Conservation (phyloP, 64 coral and sea anemone species). For the Montipora efflorescens region DNA sequence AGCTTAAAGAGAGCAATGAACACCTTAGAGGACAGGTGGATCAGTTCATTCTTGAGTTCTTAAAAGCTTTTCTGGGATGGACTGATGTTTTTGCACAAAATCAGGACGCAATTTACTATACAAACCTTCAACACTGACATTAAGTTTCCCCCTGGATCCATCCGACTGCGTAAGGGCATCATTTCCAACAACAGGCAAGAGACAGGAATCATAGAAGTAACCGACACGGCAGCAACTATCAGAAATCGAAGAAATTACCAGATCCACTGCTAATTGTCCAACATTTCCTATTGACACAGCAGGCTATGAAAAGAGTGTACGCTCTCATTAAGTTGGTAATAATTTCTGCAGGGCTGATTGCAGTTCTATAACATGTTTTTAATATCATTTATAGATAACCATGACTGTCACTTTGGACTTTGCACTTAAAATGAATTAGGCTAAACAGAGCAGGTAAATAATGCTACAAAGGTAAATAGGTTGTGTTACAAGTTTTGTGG, state of each 20-base stretch:
- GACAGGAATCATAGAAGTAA: conserved; percentile 85
- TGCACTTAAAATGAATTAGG: too few relatives aligned
- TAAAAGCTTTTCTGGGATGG: too few relatives aligned
- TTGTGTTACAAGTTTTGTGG: too few relatives aligned
- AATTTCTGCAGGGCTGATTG: too few relatives aligned
- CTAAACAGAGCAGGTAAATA: too few relatives aligned
- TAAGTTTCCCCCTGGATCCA: conserved; percentile 52
- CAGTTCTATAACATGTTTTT: too few relatives aligned
- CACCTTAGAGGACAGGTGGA: not conserved
- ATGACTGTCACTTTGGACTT: too few relatives aligned
- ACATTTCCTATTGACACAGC: conserved; percentile 99
- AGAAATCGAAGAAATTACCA: conserved; percentile 77
- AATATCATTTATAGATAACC: too few relatives aligned
- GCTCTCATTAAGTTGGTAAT: not conserved
- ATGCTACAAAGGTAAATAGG: too few relatives aligned
- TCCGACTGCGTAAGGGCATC: conserved; percentile 76
- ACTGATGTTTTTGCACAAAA: too few relatives aligned
- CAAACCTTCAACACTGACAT: conserved; percentile 90
- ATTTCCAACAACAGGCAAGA: conserved; percentile 92
- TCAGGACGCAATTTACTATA: not conserved
- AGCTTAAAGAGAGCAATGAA: not conserved
- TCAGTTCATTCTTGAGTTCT: not conserved
- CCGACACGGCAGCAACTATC: conserved; percentile 59
- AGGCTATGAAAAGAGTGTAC: conserved; percentile 52
- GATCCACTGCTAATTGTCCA: conserved; percentile 91